Conservation (phyloP, 2,888 invertebrate genomes). For the Athalia cordata region DNA sequence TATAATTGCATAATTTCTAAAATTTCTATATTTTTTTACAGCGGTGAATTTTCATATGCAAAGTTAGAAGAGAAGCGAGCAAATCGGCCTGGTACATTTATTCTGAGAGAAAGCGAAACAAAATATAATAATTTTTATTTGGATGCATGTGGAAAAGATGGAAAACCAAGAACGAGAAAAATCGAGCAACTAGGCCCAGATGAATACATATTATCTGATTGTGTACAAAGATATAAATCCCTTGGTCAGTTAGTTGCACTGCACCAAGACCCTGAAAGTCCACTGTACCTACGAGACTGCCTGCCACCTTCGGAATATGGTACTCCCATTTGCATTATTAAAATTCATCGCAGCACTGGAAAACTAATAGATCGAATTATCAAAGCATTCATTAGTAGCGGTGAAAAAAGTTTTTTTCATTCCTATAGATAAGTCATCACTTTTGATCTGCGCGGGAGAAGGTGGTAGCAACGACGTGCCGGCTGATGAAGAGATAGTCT, state of each 20-base stretch:
- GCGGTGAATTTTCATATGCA: slow-evolving; percentile 88
- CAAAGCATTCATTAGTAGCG: background rate
- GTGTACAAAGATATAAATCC: slow-evolving; percentile 76
- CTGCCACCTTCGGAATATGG: slow-evolving; percentile 93
- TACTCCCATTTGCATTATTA: slow-evolving; percentile 66
- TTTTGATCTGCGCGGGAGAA: slow-evolving; percentile 80
- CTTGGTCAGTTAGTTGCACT: slow-evolving; percentile 79
- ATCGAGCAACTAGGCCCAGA: slow-evolving; percentile 76
- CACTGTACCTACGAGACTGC: slow-evolving; percentile 82
- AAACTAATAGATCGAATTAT: slow-evolving; percentile 25
- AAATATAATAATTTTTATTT: slow-evolving; percentile 87
- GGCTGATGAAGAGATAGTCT: slow-evolving; percentile 75
- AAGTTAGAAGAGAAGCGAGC: slow-evolving; percentile 88
- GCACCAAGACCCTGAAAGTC: slow-evolving; percentile 78
- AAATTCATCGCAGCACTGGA: background rate
- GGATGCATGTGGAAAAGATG: slow-evolving; percentile 85
- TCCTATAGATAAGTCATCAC: slow-evolving; percentile 80
- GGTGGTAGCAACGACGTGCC: slow-evolving; percentile 77
- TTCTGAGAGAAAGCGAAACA: slow-evolving; percentile 88
- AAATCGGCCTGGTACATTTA: slow-evolving; percentile 86
- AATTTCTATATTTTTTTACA: slow-evolving; percentile 66
- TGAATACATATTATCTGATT: slow-evolving; percentile 76
- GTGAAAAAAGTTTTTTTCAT: slow-evolving; percentile 46
- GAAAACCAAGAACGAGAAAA: slow-evolving; percentile 64
- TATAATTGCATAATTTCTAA: slow-evolving; percentile 14